Evolutionary conservation across 2,797 vertebrate species (phyloP).

Genomic region (Tapirus indicus): DNA sequence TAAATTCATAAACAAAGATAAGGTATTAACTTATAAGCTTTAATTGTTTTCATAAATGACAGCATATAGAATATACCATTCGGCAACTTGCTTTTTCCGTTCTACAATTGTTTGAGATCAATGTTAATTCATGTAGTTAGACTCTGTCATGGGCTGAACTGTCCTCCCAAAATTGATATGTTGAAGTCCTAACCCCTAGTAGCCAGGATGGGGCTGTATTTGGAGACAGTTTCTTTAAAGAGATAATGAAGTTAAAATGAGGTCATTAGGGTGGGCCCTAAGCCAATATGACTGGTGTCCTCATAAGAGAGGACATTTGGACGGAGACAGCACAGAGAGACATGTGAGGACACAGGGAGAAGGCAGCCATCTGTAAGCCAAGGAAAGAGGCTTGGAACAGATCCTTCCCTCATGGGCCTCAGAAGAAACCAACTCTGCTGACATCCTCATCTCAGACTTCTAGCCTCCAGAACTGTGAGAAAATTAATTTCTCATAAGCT

Average conservation of each 20-base stretch:
- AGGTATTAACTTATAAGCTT: background rate
- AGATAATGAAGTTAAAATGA: background rate
- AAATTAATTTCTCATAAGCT: background rate
- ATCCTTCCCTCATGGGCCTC: background rate
- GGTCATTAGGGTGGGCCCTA: background rate
- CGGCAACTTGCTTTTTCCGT: background rate
- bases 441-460: background rate
- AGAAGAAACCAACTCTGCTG: background rate
- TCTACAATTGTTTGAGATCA: background rate
- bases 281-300: background rate
- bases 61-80: background rate
- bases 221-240: background rate
- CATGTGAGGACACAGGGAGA: fast-evolving
- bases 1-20: background rate
- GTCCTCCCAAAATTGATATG: background rate
- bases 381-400: too few species aligned
- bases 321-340: background rate
- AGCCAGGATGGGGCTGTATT: background rate
- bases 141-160: background rate
- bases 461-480: background rate
- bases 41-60: background rate
- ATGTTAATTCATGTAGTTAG: background rate
- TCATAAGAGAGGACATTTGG: background rate
- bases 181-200: background rate
- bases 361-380: background rate